Base-by-base conservation (phyloP, 37 sponge, comb jelly and placozoan species). In the Halichondria panicea region DNA sequence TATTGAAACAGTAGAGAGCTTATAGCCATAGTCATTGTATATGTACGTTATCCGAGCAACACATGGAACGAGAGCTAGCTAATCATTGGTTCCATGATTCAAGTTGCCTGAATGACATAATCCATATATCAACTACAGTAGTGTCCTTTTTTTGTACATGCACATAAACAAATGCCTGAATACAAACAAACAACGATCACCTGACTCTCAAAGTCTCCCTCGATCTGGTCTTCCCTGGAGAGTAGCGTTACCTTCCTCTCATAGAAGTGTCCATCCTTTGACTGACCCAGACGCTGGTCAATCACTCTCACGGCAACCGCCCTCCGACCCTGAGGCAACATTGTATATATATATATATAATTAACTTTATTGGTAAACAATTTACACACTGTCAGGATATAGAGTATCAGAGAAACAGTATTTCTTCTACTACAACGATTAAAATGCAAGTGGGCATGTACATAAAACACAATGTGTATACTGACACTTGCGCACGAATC, bases 151-250 rank as follows among this genome's bases (percentile, higher is more conserved):
- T n/a, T 48, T 11, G 11, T 48, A 48, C 52, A 48, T 15, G 52
- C 15, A 48, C 52, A 48, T 15, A 48, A 11, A 48, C 52, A 48
- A 18, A 48, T 15, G 52, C 15, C n/a, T n/a, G n/a, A n/a, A n/a
- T n/a, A n/a, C n/a, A n/a, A n/a, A n/a, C n/a, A n/a, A n/a, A n/a
- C n/a, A n/a, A n/a, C n/a, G n/a, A n/a, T n/a, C 18, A 92, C 92
- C 83, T 87, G 78, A 41, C 78, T 70, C 69, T 87, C 88, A 75
- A 87, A 83, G 15, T 83, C 82, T 18, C 81, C 50, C 43, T 92
- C 92, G 55, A 92, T 87, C 54, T 86, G 77, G 59, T 92, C 92
- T 78, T 92, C 92, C 58, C 74, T 82, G 0, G 76, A 56, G 32
- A 92, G 55, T 0, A 92, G 75, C 52, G 88, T 36, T 22, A 84